Base-by-base conservation (phyloP, 2,888 invertebrate species). In the Eupithecia dodoneata region DNA sequence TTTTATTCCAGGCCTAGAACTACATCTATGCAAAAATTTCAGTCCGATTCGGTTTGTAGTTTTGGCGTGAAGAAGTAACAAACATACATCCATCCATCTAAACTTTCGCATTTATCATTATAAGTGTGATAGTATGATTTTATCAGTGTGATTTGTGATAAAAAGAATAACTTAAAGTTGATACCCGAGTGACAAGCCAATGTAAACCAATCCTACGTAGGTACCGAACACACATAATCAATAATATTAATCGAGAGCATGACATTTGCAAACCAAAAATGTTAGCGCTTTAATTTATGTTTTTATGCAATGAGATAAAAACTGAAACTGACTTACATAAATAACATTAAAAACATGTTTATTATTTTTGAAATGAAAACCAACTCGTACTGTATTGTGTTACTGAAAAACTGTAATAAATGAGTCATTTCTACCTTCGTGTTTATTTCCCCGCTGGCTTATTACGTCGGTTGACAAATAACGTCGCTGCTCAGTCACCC, bases 401-500 rank as follows among this genome's bases (percentile, higher is more conserved):
- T 47, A 13, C 49, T 12, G 49, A 49, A 49, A n/a, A 52, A 12
- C 10, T 63, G 63, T 10, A 63, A 63, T 63, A 63, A 63, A 63
- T 63, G 12, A 4, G 2, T 63, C 30, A 30, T 30, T 42, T 7
- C 5, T 15, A 42, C 7, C 15, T 5, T 42, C 66, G 15, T 42
- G 66, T 66, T 66, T 66, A 42, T 66, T 15, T 66, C 42, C 15
- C 66, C 71, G n/a, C 18, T 18, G 69, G 73, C 63, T 69, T 79
- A 78, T 74, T 77, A 79, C 76, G 66, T 73, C 77, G 77, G 75
- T 83, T 86, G 84, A 90, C 80, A 81, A 88, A 87, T 88, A 85
- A 82, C 81, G 84, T 85, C 84, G 83, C 82, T 88, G 88, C 87
- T 87, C 86, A 87, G 87, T 87, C 85, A 85, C 81, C 83, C 83